These are phyloP conservation scores for Coelopa pilipes DNA, from an alignment of 2,888 invertebrate genomes.

Conservation along the genomic window DNA sequence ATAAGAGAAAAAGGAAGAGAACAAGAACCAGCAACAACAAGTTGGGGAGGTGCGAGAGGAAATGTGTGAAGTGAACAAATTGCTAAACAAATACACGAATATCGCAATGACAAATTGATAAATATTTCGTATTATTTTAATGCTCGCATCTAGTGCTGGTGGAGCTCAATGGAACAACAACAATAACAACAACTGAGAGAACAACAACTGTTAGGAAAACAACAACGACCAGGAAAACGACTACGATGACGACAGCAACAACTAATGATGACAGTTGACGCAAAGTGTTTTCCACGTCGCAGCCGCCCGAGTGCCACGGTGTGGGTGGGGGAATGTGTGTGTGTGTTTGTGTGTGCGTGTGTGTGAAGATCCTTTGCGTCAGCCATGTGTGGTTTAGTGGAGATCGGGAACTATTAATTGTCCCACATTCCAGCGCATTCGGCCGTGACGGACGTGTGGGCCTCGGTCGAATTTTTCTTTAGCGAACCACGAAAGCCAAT, in stretches of 20 bases:
- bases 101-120: constrained; percentile 61
- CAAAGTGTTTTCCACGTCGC: neutral
- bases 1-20: too few species aligned
- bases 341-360: neutral
- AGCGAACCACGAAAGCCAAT: constrained; percentile 38
- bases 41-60: too few species aligned
- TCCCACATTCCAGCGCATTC: constrained; percentile 9
- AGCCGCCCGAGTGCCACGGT: neutral
- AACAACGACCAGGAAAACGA: too few species aligned
- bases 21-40: too few species aligned
- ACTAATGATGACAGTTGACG: constrained; percentile 21
- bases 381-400: constrained; percentile 7
- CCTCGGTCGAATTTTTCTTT: constrained; percentile 15
- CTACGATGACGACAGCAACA: neutral
- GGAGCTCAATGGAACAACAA: neutral
- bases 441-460: constrained; percentile 9
- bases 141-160: constrained; percentile 14
- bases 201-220: too few species aligned
- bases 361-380: constrained; percentile 5
- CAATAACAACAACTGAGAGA: neutral
- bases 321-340: neutral
- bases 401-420: constrained; percentile 12
- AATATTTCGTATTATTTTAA: constrained; percentile 41
- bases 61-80: constrained; percentile 52
- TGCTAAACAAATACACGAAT: constrained; percentile 58